Base-by-base conservation (phyloP, 1,140 invertebrate species). In the Trichonephila inaurata region DNA sequence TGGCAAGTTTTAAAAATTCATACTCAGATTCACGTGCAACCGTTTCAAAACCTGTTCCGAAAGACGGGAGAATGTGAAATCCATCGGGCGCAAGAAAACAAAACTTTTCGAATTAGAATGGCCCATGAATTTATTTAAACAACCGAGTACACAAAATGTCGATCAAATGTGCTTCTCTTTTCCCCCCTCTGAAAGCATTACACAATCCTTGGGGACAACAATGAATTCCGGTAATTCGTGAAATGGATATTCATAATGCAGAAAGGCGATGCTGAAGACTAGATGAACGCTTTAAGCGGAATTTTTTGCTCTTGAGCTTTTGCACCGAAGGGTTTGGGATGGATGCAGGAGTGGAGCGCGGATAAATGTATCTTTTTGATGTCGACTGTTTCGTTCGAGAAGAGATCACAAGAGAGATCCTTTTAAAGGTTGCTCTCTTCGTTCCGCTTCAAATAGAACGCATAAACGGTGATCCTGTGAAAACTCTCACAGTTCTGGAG, bases 191-290 rank as follows among this genome's bases (percentile, higher is more conserved):
- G 82, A 83, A 87, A 62, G 82, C 82, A 85, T 85, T 60, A 33
- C 16, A 28, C 85, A 87, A 89, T 51, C 64, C 87, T 16, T 51
- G 21, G 87, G 33, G 64, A 58, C 87, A 69, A 89, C 87, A 89
- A 89, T 89, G 87, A 72, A 69, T 89, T 89, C 87, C 33, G 10
- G 87, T 89, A 89, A 89, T 89, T 89, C 87, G 64, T 69, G 44
- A 69, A 89, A 89, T 69, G 87, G 62, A 66, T 72, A 66, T 89
- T 89, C 87, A 89, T 69, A 89, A 89, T 72, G 87, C 87, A 89
- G 40, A 58, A 51, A 60, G 82, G 10, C 72, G 51, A 51, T 51
- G 51, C 33, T 51, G 51, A 51, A 51, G 77, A 24, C 24, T 69
- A n/a, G 66, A 69, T 69, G 66, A 82, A 51, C 77, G 77, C 28